Evolutionary conservation across 37 sponge, comb jelly and placozoan species (phyloP).

Genomic region (Aphrocallistes beatrix): DNA sequence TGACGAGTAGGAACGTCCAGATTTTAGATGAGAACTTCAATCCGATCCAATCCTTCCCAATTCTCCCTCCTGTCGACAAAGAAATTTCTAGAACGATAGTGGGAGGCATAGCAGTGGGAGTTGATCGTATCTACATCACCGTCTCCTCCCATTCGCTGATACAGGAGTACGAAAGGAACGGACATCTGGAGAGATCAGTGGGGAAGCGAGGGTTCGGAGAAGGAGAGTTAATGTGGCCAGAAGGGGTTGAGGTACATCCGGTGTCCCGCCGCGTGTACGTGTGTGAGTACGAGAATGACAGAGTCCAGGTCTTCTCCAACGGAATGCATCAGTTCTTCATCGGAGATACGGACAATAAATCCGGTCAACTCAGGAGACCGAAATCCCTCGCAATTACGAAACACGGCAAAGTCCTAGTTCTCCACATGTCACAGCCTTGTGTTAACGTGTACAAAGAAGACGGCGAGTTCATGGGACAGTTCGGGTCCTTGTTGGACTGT

Average conservation of each 20-base stretch:
- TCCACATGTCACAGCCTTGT: background rate
- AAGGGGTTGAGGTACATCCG: background rate
- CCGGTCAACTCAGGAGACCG: background rate
- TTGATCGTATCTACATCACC: background rate
- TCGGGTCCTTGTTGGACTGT: background rate
- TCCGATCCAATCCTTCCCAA: background rate
- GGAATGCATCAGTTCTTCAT: background rate
- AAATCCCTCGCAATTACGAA: slow-evolving; percentile 1
- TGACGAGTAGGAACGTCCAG: background rate
- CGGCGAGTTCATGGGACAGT: background rate
- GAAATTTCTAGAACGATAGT: background rate
- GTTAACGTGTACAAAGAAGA: background rate
- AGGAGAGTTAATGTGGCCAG: background rate
- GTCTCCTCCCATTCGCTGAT: background rate
- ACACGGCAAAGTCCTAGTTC: background rate
- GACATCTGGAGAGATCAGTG: background rate
- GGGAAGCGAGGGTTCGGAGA: background rate
- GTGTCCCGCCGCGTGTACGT: background rate
- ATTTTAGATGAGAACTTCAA: background rate
- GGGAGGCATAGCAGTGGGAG: background rate
- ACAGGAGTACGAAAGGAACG: background rate
- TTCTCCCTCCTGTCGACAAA: background rate
- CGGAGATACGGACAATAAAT: background rate
- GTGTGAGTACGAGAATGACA: background rate
- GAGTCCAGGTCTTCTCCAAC: background rate